Evolutionary conservation across 2,888 invertebrate genomes (phyloP), one percentile per base, ranked within the genome.

Genomic region (Cordilura impudica): DNA sequence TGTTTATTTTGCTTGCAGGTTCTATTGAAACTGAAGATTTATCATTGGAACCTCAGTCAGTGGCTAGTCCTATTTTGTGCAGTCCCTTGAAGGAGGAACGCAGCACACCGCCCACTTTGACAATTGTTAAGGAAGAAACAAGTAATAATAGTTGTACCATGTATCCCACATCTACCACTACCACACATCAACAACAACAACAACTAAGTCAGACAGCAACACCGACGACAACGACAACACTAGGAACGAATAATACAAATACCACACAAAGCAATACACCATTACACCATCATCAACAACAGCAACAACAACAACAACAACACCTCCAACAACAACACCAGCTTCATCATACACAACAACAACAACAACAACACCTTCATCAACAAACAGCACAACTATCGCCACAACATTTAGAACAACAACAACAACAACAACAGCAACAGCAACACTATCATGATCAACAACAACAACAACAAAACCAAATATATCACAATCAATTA

Each of bases 11-110:
- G 90, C 89, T 90, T 92, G 39, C 92, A 95, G 95, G 95, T 91
- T 93, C 94, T 84, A 91, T 95, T 89, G 94, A 95, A 86, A 94
- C 95, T 85, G 95, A 95, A 89, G 95, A 95, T 88, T 89, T 95
- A 77, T 94, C 95, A 35, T 90, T 95, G 87, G 93, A 93, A 86
- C 93, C 89, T 81, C 90, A 88, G 88, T 90, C 86, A 85, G 84
- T 87, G 53, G 85, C 89, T 72, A 92, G 88, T 88, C 92, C 89
- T 82, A 91, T 82, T 86, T 85, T 90, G 83, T 92, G 91, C 81
- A 93, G 92, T 83, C 92, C 93, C 61, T 91, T 93, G 87, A 93
- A 93, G 88, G 93, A 93, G 86, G 93, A 93, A 86, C 92, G 91
- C 87, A 91, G 92, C 84, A 94, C 94, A 72, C 94, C 94, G 74